These are phyloP conservation scores for Chrysina gloriosa DNA, from an alignment of 2,888 invertebrate species.

Conservation along the genomic window DNA sequence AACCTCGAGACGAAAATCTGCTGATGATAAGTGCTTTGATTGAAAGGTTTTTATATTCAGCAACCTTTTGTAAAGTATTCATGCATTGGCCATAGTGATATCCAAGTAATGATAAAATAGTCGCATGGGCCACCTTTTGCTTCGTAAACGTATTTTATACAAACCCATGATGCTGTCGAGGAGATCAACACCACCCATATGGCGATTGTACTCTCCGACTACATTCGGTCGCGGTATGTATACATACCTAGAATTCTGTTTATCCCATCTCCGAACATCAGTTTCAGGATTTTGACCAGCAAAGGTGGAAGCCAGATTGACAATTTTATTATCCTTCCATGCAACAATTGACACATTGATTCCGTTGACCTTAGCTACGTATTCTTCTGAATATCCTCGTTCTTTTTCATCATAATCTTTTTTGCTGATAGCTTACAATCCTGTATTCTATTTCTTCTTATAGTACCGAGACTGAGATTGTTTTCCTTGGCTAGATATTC, in stretches of 20 bases:
- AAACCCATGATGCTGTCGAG: slow-evolving; percentile 23
- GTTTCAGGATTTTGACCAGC: slow-evolving; percentile 20
- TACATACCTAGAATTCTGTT: slow-evolving; percentile 4
- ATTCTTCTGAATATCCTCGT: too few relatives aligned
- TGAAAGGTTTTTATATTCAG: background rate
- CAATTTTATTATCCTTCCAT: too few relatives aligned
- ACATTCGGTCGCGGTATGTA: background rate
- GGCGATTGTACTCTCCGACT: slow-evolving; percentile 1
- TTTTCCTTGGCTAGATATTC: slow-evolving; percentile 34
- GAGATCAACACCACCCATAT: slow-evolving; percentile 37
- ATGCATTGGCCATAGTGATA: slow-evolving; percentile 46
- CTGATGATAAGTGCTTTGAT: background rate
- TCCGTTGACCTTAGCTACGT: slow-evolving; percentile 36
- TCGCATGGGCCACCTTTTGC: slow-evolving; percentile 44
- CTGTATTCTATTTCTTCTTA: slow-evolving; percentile 33
- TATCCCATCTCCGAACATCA: slow-evolving; percentile 26
- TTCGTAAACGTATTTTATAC: slow-evolving; percentile 33
- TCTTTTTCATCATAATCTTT: slow-evolving; percentile 54
- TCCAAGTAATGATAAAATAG: slow-evolving; percentile 48
- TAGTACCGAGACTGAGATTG: slow-evolving; percentile 16
- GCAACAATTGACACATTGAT: too few relatives aligned
- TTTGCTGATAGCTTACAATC: slow-evolving; percentile 51
- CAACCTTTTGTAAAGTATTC: slow-evolving; percentile 38
- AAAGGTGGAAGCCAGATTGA: slow-evolving; percentile 18
- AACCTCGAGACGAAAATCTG: background rate